phyloP scores from a whole-genome alignment of 1,140 invertebrate genomes.

The Brachionus asplanchnoidis region DNA sequence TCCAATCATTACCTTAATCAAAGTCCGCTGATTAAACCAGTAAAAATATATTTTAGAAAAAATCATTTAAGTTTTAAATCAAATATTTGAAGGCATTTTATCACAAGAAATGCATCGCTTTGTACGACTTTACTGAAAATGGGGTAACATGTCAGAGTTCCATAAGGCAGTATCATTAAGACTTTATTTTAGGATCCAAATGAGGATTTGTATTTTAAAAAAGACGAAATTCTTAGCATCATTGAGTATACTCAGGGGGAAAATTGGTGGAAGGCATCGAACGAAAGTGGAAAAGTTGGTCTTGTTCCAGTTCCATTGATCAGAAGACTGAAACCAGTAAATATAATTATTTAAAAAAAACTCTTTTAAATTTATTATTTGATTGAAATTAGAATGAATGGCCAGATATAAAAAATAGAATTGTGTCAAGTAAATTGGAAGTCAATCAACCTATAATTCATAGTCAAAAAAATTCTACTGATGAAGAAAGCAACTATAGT shows the following conservation, averaged over 20 bases:
- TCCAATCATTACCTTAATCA: constrained; percentile 38
- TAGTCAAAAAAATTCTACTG: neutral
- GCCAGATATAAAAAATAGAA: neutral
- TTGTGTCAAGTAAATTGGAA: neutral
- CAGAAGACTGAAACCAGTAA: constrained; percentile 5
- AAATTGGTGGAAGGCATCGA: constrained; percentile 34
- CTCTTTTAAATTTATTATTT: neutral
- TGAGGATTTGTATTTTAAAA: constrained; percentile 40
- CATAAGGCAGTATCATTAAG: too few relatives aligned
- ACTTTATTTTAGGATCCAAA: constrained; percentile 17
- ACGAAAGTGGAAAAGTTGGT: neutral
- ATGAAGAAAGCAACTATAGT: neutral
- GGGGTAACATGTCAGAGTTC: neutral
- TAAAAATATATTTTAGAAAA: neutral
- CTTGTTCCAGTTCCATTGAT: constrained; percentile 26
- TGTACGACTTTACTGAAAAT: constrained; percentile 33
- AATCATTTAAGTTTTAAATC: neutral
- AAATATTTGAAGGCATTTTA: constrained; percentile 29
- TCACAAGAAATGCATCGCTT: constrained; percentile 8
- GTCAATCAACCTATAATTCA: neutral
- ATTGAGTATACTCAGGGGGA: constrained; percentile 38
- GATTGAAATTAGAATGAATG: constrained; percentile 13
- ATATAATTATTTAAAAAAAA: neutral
- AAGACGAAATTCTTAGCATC: constrained; percentile 7
- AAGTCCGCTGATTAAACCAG: constrained; percentile 17